These are phyloP conservation scores for Oligia fasciuncula DNA, from an alignment of 2,888 invertebrate genomes.

Conservation along the genomic window DNA sequence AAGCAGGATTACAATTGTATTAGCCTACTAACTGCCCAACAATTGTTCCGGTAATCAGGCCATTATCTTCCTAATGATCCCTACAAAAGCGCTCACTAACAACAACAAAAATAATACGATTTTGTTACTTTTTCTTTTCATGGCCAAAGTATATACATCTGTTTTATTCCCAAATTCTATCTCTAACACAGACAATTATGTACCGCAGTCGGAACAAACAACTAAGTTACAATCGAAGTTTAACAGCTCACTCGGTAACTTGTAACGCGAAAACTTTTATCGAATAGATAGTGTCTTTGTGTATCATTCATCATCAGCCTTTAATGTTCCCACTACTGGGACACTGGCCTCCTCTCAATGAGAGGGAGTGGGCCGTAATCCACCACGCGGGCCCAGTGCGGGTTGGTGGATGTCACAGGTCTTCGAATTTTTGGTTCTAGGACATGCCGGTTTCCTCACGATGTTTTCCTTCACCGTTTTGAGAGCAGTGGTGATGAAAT, in stretches of 20 bases:
- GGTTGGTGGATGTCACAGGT: too few relatives aligned
- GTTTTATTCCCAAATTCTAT: constrained; percentile 39
- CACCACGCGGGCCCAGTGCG: too few relatives aligned
- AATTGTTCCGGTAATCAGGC: background rate
- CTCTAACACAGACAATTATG: constrained; percentile 46
- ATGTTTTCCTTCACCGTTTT: too few relatives aligned
- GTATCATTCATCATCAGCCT: too few relatives aligned
- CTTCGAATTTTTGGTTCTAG: too few relatives aligned
- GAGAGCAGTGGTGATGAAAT: too few relatives aligned
- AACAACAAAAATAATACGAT: constrained; percentile 27
- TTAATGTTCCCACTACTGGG: too few relatives aligned
- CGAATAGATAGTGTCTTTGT: constrained; percentile 50
- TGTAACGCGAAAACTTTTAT: constrained; percentile 63
- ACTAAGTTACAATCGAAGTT: constrained; percentile 59
- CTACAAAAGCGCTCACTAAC: background rate
- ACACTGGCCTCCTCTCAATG: too few relatives aligned
- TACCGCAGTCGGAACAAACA: constrained; percentile 60
- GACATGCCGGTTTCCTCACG: too few relatives aligned
- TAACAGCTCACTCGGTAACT: constrained; percentile 58
- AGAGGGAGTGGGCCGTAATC: too few relatives aligned
- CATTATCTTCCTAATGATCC: constrained; percentile 2
- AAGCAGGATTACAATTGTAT: background rate
- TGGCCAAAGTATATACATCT: constrained; percentile 38
- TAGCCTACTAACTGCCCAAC: background rate
- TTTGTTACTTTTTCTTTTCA: constrained; percentile 31